Evolutionary conservation across 2,888 invertebrate genomes (phyloP).

Genomic region (Ectemnius lituratus): DNA sequence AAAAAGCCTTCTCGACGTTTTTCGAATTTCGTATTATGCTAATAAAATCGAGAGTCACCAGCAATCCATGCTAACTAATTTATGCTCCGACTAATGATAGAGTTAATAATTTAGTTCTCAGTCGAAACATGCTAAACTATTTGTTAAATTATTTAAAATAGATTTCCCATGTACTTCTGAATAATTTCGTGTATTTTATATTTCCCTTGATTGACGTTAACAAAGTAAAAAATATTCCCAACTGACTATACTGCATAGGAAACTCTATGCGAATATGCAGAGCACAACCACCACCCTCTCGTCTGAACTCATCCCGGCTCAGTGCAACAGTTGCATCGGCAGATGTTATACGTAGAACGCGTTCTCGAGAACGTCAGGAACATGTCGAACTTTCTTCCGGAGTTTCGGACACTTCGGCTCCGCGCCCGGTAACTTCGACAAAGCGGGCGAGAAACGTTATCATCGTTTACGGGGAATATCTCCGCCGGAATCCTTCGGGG

Average conservation of each 20-base stretch:
- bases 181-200: no score
- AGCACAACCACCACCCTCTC: no score
- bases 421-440: constrained; percentile 32
- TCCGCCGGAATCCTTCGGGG: constrained; percentile 31
- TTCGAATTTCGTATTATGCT: background rate
- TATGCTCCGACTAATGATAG: background rate
- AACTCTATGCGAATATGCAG: no score
- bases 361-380: constrained; percentile 39
- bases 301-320: no score
- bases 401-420: constrained; percentile 46
- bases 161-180: no score
- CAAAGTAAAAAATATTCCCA: no score
- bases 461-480: no score
- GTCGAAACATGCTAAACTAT: background rate
- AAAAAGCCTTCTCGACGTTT: background rate
- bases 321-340: constrained; percentile 50
- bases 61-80: no score
- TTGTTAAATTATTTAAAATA: background rate
- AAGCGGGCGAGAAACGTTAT: constrained; percentile 33
- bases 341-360: constrained; percentile 36
- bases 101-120: constrained; percentile 8
- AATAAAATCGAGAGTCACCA: constrained; percentile 20
- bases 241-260: no score
- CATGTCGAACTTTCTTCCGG: constrained; percentile 41
- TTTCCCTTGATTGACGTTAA: no score